These are phyloP conservation scores for Spatulosminthurus flaviceps DNA, from an alignment of 2,888 invertebrate species.

Conservation along the genomic window DNA sequence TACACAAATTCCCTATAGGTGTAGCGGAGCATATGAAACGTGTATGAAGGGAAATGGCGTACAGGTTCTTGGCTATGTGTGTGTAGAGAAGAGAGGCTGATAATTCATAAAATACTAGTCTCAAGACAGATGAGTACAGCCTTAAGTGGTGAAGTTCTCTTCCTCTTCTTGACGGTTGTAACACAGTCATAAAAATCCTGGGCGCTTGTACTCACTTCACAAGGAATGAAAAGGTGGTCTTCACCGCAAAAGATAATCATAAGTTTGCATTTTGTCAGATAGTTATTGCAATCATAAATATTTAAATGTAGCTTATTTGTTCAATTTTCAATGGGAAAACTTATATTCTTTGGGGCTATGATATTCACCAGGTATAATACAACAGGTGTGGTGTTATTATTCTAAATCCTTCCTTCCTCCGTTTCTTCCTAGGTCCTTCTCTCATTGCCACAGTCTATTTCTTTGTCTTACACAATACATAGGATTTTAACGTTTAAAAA, in stretches of 20 bases:
- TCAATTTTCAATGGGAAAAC: conserved; percentile 26
- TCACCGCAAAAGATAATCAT: conserved; percentile 40
- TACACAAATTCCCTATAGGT: too few relatives aligned
- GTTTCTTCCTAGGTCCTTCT: background rate
- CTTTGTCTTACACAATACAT: conserved; percentile 9
- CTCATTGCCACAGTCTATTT: too few relatives aligned
- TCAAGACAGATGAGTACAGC: background rate
- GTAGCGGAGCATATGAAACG: too few relatives aligned
- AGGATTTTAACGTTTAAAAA: background rate
- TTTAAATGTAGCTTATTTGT: conserved; percentile 38
- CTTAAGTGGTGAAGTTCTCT: background rate
- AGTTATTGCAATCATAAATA: conserved; percentile 39
- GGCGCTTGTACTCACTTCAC: conserved; percentile 4
- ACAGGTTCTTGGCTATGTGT: too few relatives aligned
- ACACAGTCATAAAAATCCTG: conserved; percentile 23
- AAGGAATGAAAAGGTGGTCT: conserved; percentile 34
- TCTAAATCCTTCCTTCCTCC: conserved; percentile 14
- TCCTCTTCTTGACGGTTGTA: background rate
- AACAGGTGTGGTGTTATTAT: conserved; percentile 14
- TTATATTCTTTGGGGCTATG: conserved; percentile 1
- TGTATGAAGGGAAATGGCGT: too few relatives aligned
- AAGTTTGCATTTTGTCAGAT: conserved; percentile 28
- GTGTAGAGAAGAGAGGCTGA: background rate
- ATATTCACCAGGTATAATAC: background rate
- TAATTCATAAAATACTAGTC: background rate